Evolutionary conservation across 2,113 vertebrate species (phyloP), one percentile per base, ranked within the genome.

Genomic region (Chionis minor): DNA sequence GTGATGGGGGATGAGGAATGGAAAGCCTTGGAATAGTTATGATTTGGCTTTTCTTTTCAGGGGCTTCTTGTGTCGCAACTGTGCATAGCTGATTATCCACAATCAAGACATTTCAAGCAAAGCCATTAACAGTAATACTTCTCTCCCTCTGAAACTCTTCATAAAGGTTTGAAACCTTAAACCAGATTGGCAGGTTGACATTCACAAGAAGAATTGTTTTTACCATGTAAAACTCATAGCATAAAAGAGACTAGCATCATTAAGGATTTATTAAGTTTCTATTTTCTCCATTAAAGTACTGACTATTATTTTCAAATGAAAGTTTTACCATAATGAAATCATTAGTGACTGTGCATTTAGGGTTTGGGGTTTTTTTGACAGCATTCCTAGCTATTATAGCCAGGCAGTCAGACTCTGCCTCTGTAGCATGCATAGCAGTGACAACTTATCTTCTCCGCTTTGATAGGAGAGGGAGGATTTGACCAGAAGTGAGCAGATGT

Each of bases 101-200:
- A 86, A 67, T 94, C 52, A 75, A 89, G 73, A 63, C 38, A 80
- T 85, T 94, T 93, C 87, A 94, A 87, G 95, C 66, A 82, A 89
- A 94, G 70, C 58, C 66, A 85, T 91, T 92, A 94, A 56, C 62
- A 66, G 58, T 67, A 84, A 81, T 72, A 90, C 75, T 94, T 82
- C 77, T 95, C 59, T 79, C 55, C 35, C 27, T 73, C 86, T 97
- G 54, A 87, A 93, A 81, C 72, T 85, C n/a, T 15, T 93, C 58
- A 62, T 27, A 61, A 49, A 69, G 24, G 17, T 89, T 96, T 83
- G 59, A 94, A 89, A 75, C 69, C 47, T 75, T 72, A 71, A 83
- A 91, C 45, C 38, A 72, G 91, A 86, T 75, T 89, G 62, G n/a
- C 94, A 94, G 88, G 78, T 95, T 91, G 84, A 84, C 73, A 85